These are phyloP conservation scores for Brachionus rotundiformis DNA, from an alignment of 1,140 invertebrate genomes.

Conservation along the genomic window DNA sequence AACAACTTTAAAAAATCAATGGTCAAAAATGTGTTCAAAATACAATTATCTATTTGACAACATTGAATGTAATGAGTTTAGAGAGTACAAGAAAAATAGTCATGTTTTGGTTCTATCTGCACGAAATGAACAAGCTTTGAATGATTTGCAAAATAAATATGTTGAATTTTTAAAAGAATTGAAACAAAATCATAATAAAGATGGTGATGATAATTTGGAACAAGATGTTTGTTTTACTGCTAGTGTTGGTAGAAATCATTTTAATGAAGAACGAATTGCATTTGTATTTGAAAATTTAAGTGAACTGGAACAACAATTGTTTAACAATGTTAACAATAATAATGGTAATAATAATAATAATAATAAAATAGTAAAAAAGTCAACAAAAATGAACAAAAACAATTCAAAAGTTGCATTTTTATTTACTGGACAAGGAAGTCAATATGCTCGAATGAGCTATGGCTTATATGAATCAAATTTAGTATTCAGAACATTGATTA, in stretches of 20 bases:
- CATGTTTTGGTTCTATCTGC: neutral
- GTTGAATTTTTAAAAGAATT: neutral
- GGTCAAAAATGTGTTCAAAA: neutral
- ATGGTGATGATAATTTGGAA: neutral
- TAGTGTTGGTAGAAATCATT: neutral
- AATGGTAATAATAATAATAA: neutral
- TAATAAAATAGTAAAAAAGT: neutral
- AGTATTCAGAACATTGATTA: neutral
- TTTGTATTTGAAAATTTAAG: neutral
- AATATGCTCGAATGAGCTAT: neutral
- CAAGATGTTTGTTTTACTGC: neutral
- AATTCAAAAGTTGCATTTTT: neutral
- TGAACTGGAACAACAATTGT: neutral
- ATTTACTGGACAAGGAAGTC: conserved; percentile 2
- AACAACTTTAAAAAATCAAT: neutral
- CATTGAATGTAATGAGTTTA: neutral
- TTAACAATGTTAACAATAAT: neutral
- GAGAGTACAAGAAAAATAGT: neutral
- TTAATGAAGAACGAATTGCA: neutral
- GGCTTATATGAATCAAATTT: neutral
- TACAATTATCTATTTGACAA: neutral
- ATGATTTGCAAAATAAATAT: conserved; percentile 1
- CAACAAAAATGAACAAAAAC: neutral
- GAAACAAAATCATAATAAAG: neutral
- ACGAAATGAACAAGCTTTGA: neutral